Base-by-base conservation (phyloP, 2,888 invertebrate species). In the Oscheius sp. region DNA sequence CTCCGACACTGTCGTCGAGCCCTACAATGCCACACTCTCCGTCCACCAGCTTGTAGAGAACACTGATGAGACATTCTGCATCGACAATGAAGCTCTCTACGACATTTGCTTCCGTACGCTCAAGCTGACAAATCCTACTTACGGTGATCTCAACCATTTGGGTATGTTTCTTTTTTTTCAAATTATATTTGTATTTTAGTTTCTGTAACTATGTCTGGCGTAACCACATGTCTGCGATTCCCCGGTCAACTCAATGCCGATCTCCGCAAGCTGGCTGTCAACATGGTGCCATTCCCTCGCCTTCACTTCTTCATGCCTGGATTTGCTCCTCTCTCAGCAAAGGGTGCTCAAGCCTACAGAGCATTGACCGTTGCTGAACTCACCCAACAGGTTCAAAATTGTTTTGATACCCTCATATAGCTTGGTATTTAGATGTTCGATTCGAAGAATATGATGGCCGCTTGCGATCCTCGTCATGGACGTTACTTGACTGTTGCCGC, bases 221-320 rank as follows among this genome's bases (percentile, higher is more conserved):
- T 90, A 18, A 91, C 90, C 35, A 91, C 90, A 27, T 90, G 90
- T 89, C 92, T 95, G 46, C 92, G 95, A 83, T 95, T 95, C 91
- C 95, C 95, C 16, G 95, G 88, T 49, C 89, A 89, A 79, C 79
- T 89, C 64, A 89, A 89, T 53, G 88, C 95, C 9, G 95, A 95
- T 90, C 91, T 95, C 69, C 92, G 95, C 86, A 93, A 95, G 81
- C 82, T 89, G 46, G 89, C 89, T 23, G 89, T 95, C 27, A 95
- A 95, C 89, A 95, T 95, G 95, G 94, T 95, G n/a, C 95, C 95
- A 23, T 95, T 95, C 90, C 95, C 95, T 73, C 84, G 85, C 89
- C 92, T 91, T 23, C 90, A 90, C 78, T 90, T 90, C 87, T 91
- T 90, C 87, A 90, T 91, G 89, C 90, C 90, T 18, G 90, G 90